phyloP scores from a whole-genome alignment of 2,797 vertebrate species.

The Lithobates sylvaticus region DNA sequence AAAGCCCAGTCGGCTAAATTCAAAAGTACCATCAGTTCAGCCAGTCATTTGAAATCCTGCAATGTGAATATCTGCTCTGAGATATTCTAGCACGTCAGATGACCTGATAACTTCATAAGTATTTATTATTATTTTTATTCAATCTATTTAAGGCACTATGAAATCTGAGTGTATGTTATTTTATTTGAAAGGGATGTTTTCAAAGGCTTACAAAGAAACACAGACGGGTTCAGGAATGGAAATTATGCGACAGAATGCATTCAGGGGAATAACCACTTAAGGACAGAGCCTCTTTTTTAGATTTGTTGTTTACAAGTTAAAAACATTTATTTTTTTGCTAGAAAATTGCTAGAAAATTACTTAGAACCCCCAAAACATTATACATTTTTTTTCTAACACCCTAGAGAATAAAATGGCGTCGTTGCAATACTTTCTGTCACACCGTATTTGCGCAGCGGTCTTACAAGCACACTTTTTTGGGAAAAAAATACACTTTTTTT shows the following conservation, averaged over 20 bases:
- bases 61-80: neutral
- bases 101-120: neutral
- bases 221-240: neutral
- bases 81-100: neutral
- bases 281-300: no score
- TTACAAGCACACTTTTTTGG: no score
- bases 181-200: neutral
- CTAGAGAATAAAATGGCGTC: no score
- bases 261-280: no score
- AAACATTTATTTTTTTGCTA: no score
- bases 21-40: neutral
- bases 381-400: no score
- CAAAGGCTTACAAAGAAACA: neutral
- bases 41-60: neutral
- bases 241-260: neutral
- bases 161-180: neutral
- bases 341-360: no score
- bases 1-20: neutral
- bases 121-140: neutral
- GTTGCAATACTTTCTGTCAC: no score
- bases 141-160: neutral
- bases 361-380: no score
- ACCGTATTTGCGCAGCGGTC: no score
- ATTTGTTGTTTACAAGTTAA: no score
- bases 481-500: no score